A percentile compares a stretch with the other conserved stretches of the same genome.
Evolutionary conservation across 2,888 invertebrate genomes (phyloP).

Genomic region (Ormyrus labotus): DNA sequence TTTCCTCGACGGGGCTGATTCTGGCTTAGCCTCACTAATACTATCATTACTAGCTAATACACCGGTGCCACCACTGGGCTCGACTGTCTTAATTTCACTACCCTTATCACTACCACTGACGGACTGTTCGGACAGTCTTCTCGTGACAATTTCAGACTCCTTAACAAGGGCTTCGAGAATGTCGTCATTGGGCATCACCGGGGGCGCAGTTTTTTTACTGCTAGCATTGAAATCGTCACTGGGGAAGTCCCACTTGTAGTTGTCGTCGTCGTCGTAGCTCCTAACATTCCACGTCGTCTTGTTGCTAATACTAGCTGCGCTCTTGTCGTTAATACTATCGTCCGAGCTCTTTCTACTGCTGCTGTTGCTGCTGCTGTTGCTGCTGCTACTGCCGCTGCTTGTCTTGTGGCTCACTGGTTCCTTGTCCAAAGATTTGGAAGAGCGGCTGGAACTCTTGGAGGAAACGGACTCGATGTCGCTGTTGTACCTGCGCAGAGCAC

Average conservation of each 20-base stretch:
- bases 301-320: too few relatives aligned
- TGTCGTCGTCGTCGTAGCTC: constrained; percentile 26
- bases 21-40: background rate
- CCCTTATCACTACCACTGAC: background rate
- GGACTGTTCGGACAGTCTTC: constrained; percentile 5
- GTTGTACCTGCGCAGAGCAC: constrained; percentile 44
- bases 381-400: constrained; percentile 3
- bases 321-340: constrained; percentile 6
- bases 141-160: constrained; percentile 38
- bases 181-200: constrained; percentile 22
- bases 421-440: constrained; percentile 37
- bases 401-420: constrained; percentile 17
- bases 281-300: constrained; percentile 14
- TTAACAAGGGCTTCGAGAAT: constrained; percentile 38
- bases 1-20: background rate
- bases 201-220: background rate
- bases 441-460: constrained; percentile 48
- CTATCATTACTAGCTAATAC: background rate
- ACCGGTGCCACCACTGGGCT: background rate
- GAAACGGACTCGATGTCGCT: constrained; percentile 56
- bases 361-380: constrained; percentile 31
- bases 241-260: constrained; percentile 53
- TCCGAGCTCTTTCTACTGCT: constrained; percentile 46
- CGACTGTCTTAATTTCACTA: background rate
- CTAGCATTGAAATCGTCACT: constrained; percentile 8